Base-by-base conservation (phyloP, 1,140 invertebrate genomes). In the Polypedilum pembai region DNA sequence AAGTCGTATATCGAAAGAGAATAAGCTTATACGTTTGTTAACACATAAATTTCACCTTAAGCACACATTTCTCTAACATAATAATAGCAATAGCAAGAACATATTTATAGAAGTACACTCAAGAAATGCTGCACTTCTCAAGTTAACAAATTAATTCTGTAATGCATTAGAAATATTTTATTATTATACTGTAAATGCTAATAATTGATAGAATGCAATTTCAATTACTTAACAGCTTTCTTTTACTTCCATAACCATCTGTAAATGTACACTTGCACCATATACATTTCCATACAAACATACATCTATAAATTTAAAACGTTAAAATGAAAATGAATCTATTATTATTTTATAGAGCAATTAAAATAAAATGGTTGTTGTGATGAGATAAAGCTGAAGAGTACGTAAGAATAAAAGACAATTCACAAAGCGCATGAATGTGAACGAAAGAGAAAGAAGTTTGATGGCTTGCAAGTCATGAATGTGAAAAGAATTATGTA, bases 141-240 rank as follows among this genome's bases (percentile, higher is more conserved):
- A 3, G 24, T 33, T 33, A 33, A 33, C 1, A 33, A 33, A 33
- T 33, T 33, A 33, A 33, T 33, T 33, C 24, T 33, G 24, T n/a
- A n/a, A n/a, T 33, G 24, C 24, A 33, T 33, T 33, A 33, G 24
- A 33, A 33, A n/a, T n/a, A n/a, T 33, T 33, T 33, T 33, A n/a
- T n/a, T n/a, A n/a, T n/a, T n/a, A n/a, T n/a, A n/a, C 24, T 33
- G 24, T 1, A 33, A 33, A 33, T 33, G 24, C 4, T 56, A 56
- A 45, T 4, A 56, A 56, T 56, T 56, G 45, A 56, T 12, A 56
- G 45, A 56, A 56, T 56, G 45, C 45, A 56, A 56, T 56, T 56
- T 56, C 45, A 56, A 56, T 56, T 56, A 56, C 45, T 56, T 56
- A 56, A 56, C 45, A 56, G 45, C 45, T 56, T 33, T 56, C 45